Base-by-base conservation (phyloP, 2,797 vertebrate species). In the Erethizon dorsatum region DNA sequence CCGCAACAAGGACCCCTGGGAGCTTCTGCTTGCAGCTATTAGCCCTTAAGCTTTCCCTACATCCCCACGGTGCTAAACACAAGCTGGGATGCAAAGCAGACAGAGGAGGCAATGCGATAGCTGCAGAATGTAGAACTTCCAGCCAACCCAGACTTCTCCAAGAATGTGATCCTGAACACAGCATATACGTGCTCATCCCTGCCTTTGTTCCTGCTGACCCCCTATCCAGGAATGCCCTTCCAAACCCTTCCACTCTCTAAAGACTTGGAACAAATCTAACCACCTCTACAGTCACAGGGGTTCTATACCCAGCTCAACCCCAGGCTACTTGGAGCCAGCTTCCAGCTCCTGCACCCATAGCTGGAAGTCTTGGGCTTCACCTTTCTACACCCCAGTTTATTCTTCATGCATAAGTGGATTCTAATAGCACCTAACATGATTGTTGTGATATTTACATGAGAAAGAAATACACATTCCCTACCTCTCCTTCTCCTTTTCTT, bases 361-460 rank as follows among this genome's bases (percentile, higher is more conserved):
- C 93, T 33, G 41, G 20, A 86, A 71, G 41, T 18, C 59, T 41
- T n/a, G 59, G 59, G 73, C 65, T 73, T 61, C 75, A 56, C 54
- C 67, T 28, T 85, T 89, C 88, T 26, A 12, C 24, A 59, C 22
- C 50, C 71, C 31, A 22, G 10, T 45, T 90, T 26, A 71, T 20
- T 37, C 45, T 5, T 80, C 28, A 2, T 63, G n/a, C 24, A 37
- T 56, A 47, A 92, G 33, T 4, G 8, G 77, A 28, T 67, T 33
- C 75, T 9, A 73, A 47, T 4, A 59, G 56, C 9, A 26, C 52
- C 45, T 1, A n/a, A 56, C 71, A 33, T 37, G 63, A 57, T 20
- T 75, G 57, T 20, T 80, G 86, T 50, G 89, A 94, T 24, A n/a
- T 61, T 92, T 67, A 87, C 80, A 86, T 83, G 67, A 88, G 17